These are phyloP conservation scores for Donacobius atricapilla DNA, from an alignment of 2,113 vertebrate species.

Conservation along the genomic window DNA sequence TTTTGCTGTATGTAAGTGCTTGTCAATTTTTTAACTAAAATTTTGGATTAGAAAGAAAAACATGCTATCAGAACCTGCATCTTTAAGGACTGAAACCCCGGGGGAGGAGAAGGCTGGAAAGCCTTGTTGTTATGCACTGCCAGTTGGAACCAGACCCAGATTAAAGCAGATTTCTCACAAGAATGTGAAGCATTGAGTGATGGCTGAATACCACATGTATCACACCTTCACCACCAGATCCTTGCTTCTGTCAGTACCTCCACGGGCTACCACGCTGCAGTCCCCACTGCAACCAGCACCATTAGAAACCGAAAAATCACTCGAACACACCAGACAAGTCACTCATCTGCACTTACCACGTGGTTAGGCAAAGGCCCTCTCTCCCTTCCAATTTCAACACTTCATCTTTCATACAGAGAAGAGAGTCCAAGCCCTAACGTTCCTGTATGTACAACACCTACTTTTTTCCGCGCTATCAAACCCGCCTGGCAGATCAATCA, in stretches of 20 bases:
- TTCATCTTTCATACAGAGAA: conserved; percentile 51
- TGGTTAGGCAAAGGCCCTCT: conserved; percentile 49
- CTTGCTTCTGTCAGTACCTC: conserved; percentile 66
- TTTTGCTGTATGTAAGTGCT: conserved; percentile 45
- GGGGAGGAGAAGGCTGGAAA: conserved; percentile 69
- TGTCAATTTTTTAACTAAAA: conserved; percentile 54
- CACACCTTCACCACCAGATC: conserved; percentile 65
- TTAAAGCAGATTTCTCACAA: conserved; percentile 70
- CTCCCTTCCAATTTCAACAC: conserved; percentile 47
- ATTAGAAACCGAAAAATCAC: not conserved
- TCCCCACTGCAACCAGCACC: not conserved
- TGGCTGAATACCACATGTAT: conserved; percentile 68
- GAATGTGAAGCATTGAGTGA: conserved; percentile 68
- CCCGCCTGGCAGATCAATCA: conserved; percentile 56
- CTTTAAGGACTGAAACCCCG: conserved; percentile 68
- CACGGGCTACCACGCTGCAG: conserved; percentile 31
- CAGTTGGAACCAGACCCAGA: conserved; percentile 69
- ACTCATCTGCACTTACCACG: not conserved
- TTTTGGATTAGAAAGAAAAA: conserved; percentile 65
- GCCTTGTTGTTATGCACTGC: conserved; percentile 69
- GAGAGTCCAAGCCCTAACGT: conserved; percentile 41
- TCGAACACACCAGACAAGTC: not conserved
- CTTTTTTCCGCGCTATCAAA: conserved; percentile 53
- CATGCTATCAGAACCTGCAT: conserved; percentile 63
- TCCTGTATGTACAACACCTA: conserved; percentile 53